Conservation (phyloP, 2,888 invertebrate species). For the Catotricha subobsoleta region DNA sequence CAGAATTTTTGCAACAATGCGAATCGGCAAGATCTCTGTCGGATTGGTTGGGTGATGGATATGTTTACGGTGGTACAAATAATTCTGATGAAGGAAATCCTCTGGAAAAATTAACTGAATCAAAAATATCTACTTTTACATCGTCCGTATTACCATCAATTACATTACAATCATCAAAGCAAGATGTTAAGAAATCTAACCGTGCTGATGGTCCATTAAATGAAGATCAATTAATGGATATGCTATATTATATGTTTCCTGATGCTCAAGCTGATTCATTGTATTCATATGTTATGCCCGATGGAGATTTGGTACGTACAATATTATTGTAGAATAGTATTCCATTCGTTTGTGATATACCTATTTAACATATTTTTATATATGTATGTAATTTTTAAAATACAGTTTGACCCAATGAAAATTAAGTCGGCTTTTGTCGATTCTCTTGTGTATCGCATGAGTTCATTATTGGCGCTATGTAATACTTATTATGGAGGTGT, state of each 20-base stretch:
- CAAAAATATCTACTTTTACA: constrained; percentile 45
- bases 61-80: constrained; percentile 31
- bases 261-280: constrained; percentile 55
- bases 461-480: constrained; percentile 53
- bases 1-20: constrained; percentile 33
- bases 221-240: constrained; percentile 52
- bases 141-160: constrained; percentile 29
- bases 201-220: constrained; percentile 56
- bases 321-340: too few species aligned
- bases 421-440: constrained; percentile 60
- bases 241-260: constrained; percentile 72
- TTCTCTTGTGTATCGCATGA: constrained; percentile 65
- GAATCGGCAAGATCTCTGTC: constrained; percentile 14
- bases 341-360: too few species aligned
- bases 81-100: constrained; percentile 37
- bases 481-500: constrained; percentile 58
- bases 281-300: constrained; percentile 34
- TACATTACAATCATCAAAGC: constrained; percentile 25
- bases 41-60: constrained; percentile 22
- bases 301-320: constrained; percentile 31
- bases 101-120: constrained; percentile 55
- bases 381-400: too few species aligned
- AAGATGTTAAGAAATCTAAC: constrained; percentile 24
- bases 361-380: too few species aligned
- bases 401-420: constrained; percentile 35